phyloP scores from a whole-genome alignment of 1,140 invertebrate genomes.

The Drosophila tristis region DNA sequence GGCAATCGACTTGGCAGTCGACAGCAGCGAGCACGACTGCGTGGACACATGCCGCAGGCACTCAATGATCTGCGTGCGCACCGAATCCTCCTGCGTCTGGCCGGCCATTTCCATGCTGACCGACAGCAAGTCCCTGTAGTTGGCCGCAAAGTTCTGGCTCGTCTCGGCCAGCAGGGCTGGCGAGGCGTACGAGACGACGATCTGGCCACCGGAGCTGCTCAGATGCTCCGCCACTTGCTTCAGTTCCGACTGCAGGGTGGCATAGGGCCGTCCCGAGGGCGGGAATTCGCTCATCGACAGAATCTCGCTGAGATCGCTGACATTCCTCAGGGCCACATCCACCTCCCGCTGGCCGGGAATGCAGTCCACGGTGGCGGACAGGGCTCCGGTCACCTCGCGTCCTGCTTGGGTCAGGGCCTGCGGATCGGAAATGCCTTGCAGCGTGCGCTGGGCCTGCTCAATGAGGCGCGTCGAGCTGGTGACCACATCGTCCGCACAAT shows the following conservation, averaged over 20 bases:
- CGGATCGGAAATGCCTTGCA: constrained; percentile 87
- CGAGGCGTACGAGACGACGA: constrained; percentile 88
- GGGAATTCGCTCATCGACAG: constrained; percentile 91
- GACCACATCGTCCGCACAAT: constrained; percentile 92
- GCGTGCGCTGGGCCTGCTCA: constrained; percentile 89
- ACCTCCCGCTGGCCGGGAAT: constrained; percentile 96
- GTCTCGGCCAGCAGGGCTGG: constrained; percentile 90
- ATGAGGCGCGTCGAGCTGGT: constrained; percentile 90
- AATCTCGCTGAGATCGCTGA: constrained; percentile 90
- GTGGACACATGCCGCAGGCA: constrained; percentile 94
- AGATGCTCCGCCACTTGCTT: constrained; percentile 92
- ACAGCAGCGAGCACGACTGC: constrained; percentile 94
- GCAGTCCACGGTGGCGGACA: constrained; percentile 88
- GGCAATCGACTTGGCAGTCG: constrained; percentile 94
- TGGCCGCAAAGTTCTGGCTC: constrained; percentile 90
- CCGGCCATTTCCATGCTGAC: constrained; percentile 93
- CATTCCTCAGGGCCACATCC: constrained; percentile 92
- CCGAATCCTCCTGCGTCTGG: constrained; percentile 89
- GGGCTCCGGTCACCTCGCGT: constrained; percentile 85
- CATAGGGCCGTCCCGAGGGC: constrained; percentile 89
- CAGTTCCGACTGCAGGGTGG: constrained; percentile 93
- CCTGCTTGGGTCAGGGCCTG: constrained; percentile 87
- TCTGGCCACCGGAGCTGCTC: constrained; percentile 92
- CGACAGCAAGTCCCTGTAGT: constrained; percentile 91
- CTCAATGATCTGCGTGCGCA: constrained; percentile 91